Evolutionary conservation across 2,113 vertebrate genomes (phyloP).

Genomic region (Ictalurus furcatus): DNA sequence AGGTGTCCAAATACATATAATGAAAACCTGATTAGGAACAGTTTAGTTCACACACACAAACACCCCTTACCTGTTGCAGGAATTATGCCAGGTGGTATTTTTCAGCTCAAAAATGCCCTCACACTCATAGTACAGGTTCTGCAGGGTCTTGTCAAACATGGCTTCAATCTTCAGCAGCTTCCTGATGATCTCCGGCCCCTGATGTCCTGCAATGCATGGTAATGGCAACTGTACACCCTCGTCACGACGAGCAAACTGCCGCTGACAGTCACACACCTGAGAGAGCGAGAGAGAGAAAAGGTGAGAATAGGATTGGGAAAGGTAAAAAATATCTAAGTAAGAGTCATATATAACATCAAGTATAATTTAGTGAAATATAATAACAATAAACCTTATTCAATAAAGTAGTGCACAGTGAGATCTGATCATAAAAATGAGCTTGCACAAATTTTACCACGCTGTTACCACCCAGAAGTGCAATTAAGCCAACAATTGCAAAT

Average conservation of each 20-base stretch:
- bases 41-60: background rate
- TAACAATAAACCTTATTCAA: background rate
- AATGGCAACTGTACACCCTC: constrained; percentile 70
- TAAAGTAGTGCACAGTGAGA: background rate
- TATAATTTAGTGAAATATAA: background rate
- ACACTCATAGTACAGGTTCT: constrained; percentile 63
- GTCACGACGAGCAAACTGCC: constrained; percentile 77
- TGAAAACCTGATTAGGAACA: background rate
- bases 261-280: constrained; percentile 86
- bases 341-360: background rate
- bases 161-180: constrained; percentile 76
- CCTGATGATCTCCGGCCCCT: constrained; percentile 70
- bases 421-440: background rate
- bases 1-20: background rate
- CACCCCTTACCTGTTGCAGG: constrained; percentile 72
- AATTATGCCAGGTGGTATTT: constrained; percentile 79
- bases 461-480: background rate
- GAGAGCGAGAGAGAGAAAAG: constrained; percentile 1
- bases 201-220: constrained; percentile 73
- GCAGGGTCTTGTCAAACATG: constrained; percentile 72
- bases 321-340: background rate
- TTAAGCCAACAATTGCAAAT: background rate
- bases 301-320: background rate
- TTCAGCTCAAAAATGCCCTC: constrained; percentile 75
- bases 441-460: background rate